Percentiles rank a stretch among this genome's conserved stretches.
Evolutionary conservation across 2,113 vertebrate species (phyloP).

Genomic region (Neofelis nebulosa): DNA sequence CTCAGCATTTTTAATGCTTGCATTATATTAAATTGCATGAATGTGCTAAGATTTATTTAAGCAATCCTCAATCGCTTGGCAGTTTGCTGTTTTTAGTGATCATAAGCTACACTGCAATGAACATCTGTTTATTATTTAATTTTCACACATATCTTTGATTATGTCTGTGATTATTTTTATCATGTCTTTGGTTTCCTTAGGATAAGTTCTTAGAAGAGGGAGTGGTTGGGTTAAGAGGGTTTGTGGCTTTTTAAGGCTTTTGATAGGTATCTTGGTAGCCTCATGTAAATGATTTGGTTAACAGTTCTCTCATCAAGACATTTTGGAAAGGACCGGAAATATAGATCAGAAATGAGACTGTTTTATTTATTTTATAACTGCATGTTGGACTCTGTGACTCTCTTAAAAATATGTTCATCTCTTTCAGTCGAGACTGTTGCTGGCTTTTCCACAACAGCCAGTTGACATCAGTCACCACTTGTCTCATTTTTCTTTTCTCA

Average conservation of each 20-base stretch:
- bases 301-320: neutral
- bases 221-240: neutral
- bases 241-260: neutral
- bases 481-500: neutral
- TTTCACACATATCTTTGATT: neutral
- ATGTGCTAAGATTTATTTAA: constrained; percentile 29
- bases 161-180: neutral
- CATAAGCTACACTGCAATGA: neutral
- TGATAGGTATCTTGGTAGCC: neutral
- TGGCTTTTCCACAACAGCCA: neutral
- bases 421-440: neutral
- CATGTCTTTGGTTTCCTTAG: neutral
- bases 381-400: neutral
- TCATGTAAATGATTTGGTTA: constrained; percentile 23
- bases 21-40: neutral
- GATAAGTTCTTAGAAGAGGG: neutral
- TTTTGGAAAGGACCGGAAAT: neutral
- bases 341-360: neutral
- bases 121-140: neutral
- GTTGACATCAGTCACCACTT: neutral
- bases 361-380: constrained; percentile 9
- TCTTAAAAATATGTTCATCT: neutral
- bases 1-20: constrained; percentile 19
- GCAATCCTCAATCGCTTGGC: neutral
- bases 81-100: constrained; percentile 20